Conservation (phyloP, 2,797 vertebrate genomes). For the Dryobates pubescens region DNA sequence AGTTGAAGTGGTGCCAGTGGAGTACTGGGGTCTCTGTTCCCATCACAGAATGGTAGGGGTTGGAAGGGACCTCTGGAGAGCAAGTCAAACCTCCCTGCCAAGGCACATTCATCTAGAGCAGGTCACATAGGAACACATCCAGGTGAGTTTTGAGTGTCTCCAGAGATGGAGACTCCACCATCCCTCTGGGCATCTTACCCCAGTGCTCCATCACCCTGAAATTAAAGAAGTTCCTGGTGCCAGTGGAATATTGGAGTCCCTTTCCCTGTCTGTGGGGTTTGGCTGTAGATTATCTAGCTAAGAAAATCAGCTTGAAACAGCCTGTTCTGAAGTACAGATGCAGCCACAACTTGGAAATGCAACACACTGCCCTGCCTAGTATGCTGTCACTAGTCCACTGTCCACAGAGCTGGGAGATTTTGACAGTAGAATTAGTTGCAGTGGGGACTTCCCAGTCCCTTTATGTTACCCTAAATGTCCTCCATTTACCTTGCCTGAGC, state of each 20-base stretch:
- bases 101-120: too few species aligned
- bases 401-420: not conserved
- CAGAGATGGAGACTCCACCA: too few species aligned
- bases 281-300: not conserved
- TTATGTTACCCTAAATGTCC: not conserved
- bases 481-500: not conserved
- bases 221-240: not conserved
- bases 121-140: too few species aligned
- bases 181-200: too few species aligned
- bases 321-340: not conserved
- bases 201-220: too few species aligned
- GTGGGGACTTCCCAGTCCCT: not conserved
- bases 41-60: too few species aligned
- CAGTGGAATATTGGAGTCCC: not conserved
- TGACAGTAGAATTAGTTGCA: not conserved
- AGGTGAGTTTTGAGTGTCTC: too few species aligned
- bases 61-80: too few species aligned
- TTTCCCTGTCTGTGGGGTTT: not conserved
- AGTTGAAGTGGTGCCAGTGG: not conserved
- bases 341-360: not conserved
- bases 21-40: not conserved
- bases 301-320: not conserved
- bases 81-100: too few species aligned
- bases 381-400: not conserved
- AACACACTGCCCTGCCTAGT: not conserved